phyloP scores from a whole-genome alignment of 2,888 invertebrate species.

The Drosophila ezoana region DNA sequence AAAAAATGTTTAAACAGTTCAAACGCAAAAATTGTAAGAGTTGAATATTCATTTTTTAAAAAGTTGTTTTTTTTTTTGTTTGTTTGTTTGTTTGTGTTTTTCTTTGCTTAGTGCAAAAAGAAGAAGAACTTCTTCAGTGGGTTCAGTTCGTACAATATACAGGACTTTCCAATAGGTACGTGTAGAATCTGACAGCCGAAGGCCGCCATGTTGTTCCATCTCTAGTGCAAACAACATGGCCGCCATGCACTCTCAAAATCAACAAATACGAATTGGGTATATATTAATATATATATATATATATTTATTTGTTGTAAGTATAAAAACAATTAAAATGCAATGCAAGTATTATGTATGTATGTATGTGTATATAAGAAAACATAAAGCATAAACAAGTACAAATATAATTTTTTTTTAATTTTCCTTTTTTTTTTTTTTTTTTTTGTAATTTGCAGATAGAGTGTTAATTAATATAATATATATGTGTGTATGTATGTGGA shows the following conservation, averaged over 20 bases:
- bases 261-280: slow-evolving; percentile 7
- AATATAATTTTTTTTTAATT: slow-evolving; percentile 46
- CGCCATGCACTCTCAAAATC: slow-evolving; percentile 5
- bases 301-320: slow-evolving; percentile 43
- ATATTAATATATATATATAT: slow-evolving; percentile 13
- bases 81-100: slow-evolving; percentile 31
- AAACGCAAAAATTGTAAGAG: slow-evolving; percentile 59
- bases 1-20: slow-evolving; percentile 48
- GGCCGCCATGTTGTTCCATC: neutral
- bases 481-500: slow-evolving; percentile 56
- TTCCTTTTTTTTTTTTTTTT: slow-evolving; percentile 20
- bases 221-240: neutral
- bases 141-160: slow-evolving; percentile 75
- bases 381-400: slow-evolving; percentile 58
- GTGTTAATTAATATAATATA: slow-evolving; percentile 47
- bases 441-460: slow-evolving; percentile 44
- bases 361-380: slow-evolving; percentile 48
- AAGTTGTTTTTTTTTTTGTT: slow-evolving; percentile 16
- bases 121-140: slow-evolving; percentile 77
- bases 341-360: slow-evolving; percentile 54
- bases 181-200: slow-evolving; percentile 1
- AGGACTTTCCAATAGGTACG: slow-evolving; percentile 16
- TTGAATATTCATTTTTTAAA: slow-evolving; percentile 40
- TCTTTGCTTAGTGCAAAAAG: slow-evolving; percentile 73
- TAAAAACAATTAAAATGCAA: slow-evolving; percentile 76